Conservation (phyloP, 2,113 vertebrate genomes). For the Erythrocercus mccallii region DNA sequence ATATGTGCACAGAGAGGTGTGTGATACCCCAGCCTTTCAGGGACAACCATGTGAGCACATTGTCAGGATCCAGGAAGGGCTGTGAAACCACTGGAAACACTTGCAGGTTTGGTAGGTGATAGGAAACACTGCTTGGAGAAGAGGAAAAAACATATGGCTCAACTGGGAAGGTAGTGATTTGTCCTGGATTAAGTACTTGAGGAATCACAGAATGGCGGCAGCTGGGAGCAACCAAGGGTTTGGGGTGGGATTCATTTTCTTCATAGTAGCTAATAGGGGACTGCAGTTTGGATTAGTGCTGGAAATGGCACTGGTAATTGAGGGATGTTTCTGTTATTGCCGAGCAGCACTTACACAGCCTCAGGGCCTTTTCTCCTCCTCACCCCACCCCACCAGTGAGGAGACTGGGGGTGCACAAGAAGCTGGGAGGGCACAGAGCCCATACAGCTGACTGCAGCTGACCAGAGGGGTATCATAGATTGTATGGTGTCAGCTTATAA, state of each 20-base stretch:
- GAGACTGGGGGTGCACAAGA: background rate
- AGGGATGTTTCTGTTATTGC: background rate
- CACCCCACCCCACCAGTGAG: background rate
- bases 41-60: background rate
- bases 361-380: background rate
- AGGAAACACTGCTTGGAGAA: background rate
- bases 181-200: background rate
- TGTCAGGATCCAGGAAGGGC: background rate
- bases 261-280: background rate
- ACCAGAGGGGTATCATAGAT: background rate
- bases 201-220: background rate
- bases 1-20: background rate
- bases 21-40: background rate
- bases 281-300: background rate
- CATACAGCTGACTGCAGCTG: background rate
- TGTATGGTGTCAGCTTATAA: rapidly evolving
- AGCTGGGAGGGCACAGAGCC: background rate
- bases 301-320: background rate
- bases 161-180: background rate
- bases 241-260: background rate
- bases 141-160: background rate
- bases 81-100: background rate
- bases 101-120: background rate
- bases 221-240: background rate
- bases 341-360: background rate